Conservation (phyloP, 1,140 invertebrate species). For the Notospermus geniculatus region DNA sequence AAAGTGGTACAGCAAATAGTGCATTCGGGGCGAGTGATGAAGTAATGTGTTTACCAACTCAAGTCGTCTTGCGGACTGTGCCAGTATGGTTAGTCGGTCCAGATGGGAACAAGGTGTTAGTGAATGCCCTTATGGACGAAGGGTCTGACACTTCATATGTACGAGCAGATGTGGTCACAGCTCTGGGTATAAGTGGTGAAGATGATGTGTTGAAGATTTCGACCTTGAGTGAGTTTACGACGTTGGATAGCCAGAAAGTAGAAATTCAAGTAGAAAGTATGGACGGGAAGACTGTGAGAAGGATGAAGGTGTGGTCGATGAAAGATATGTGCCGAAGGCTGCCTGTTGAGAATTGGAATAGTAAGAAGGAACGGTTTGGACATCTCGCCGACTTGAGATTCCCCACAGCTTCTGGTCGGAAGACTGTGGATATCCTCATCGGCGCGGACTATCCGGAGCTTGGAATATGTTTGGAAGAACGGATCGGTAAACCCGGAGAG, state of each 20-base stretch:
- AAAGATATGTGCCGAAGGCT: neutral
- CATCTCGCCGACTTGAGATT: slow-evolving; percentile 1
- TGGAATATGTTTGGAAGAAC: neutral
- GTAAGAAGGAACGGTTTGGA: neutral
- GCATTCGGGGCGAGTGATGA: too few relatives aligned
- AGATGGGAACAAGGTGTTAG: too few relatives aligned
- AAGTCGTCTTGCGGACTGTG: neutral
- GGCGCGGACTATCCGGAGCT: neutral
- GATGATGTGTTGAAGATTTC: neutral
- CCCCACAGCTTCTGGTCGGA: neutral
- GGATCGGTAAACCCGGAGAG: slow-evolving; percentile 6
- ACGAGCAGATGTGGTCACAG: neutral
- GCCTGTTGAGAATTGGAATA: slow-evolving; percentile 2
- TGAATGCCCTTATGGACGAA: too few relatives aligned
- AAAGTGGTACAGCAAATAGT: too few relatives aligned
- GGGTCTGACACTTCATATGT: neutral
- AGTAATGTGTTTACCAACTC: neutral
- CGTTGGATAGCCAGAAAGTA: neutral
- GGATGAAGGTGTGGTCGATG: neutral
- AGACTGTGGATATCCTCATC: slow-evolving; percentile 2
- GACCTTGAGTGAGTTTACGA: neutral
- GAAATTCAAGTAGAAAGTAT: neutral
- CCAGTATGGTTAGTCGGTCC: neutral
- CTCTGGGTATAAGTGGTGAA: neutral
- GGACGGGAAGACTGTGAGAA: neutral